Evolutionary conservation across 30 jellyfish, hydroid and myxozoan species (phyloP).

Genomic region (Mastigias papua): DNA sequence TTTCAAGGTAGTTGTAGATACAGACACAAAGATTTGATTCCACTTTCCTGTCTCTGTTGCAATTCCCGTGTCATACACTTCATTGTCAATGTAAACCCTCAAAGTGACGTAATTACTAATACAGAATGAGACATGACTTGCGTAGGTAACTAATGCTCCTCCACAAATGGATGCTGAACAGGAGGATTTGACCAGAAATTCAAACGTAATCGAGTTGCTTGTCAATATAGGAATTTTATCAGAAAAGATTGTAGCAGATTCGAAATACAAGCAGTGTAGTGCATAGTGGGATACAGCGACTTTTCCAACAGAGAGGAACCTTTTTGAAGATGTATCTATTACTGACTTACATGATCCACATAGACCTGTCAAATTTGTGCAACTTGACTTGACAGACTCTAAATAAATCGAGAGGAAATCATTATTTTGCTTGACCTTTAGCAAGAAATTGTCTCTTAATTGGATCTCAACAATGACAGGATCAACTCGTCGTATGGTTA

Average conservation of each 20-base stretch:
- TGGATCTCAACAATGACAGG: slow-evolving; percentile 2
- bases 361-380: slow-evolving; percentile 42
- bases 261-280: slow-evolving; percentile 40
- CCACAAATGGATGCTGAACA: slow-evolving; percentile 49
- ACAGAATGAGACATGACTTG: slow-evolving; percentile 35
- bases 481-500: slow-evolving; percentile 2
- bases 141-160: slow-evolving; percentile 61
- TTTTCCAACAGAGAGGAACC: slow-evolving; percentile 36
- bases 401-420: background rate
- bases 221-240: slow-evolving; percentile 10
- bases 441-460: background rate
- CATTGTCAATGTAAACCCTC: slow-evolving; percentile 23
- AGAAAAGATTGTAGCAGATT: slow-evolving; percentile 34
- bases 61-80: slow-evolving; percentile 56
- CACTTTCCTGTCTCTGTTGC: slow-evolving; percentile 43
- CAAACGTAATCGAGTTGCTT: slow-evolving; percentile 56
- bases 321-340: slow-evolving; percentile 1
- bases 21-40: slow-evolving; percentile 57
- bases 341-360: slow-evolving; percentile 48
- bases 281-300: slow-evolving; percentile 38
- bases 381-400: background rate
- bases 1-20: slow-evolving; percentile 31
- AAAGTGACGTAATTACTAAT: slow-evolving; percentile 60
- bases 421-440: background rate
- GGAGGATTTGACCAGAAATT: slow-evolving; percentile 56